A percentile compares a stretch with the other conserved stretches of the same genome.
phyloP scores from a whole-genome alignment of 2,888 invertebrate species.

The Mesodorylaimus sp. region DNA sequence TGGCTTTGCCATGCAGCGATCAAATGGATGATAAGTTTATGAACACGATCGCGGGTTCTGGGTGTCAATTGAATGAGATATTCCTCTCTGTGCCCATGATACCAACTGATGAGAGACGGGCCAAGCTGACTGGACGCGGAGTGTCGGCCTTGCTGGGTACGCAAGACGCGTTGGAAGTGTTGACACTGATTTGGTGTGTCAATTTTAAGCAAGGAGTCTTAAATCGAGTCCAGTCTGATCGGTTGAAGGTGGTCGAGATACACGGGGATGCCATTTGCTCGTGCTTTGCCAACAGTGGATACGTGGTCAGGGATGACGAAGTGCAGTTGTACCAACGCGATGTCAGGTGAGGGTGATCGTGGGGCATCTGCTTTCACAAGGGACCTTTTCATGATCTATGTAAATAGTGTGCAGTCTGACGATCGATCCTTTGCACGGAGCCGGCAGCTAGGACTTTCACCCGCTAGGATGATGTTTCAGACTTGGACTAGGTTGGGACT shows the following conservation, averaged over 20 bases:
- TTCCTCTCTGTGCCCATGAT: slow-evolving; percentile 18
- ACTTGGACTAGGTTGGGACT: too few species aligned
- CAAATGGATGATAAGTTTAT: slow-evolving; percentile 10
- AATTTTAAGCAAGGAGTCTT: neutral
- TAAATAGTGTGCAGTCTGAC: too few species aligned
- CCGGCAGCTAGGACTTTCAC: too few species aligned
- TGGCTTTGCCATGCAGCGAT: neutral
- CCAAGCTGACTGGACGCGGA: neutral
- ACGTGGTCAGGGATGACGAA: neutral
- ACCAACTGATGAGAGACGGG: neutral
- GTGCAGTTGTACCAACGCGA: slow-evolving; percentile 1
- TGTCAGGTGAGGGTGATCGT: neutral
- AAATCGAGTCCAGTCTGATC: neutral
- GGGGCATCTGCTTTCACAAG: too few species aligned
- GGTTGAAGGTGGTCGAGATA: neutral
- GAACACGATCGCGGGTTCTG: slow-evolving; percentile 12
- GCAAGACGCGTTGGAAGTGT: neutral
- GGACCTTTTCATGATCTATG: too few species aligned
- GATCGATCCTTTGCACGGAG: too few species aligned
- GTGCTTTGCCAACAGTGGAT: neutral
- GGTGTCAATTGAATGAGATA: slow-evolving; percentile 23
- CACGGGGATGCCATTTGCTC: slow-evolving; percentile 3
- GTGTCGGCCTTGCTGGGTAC: neutral
- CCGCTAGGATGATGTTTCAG: too few species aligned
- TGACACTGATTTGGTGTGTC: slow-evolving; percentile 2